Conservation (phyloP, 92 coral and sea anemone species). For the Paramuricea clavata region DNA sequence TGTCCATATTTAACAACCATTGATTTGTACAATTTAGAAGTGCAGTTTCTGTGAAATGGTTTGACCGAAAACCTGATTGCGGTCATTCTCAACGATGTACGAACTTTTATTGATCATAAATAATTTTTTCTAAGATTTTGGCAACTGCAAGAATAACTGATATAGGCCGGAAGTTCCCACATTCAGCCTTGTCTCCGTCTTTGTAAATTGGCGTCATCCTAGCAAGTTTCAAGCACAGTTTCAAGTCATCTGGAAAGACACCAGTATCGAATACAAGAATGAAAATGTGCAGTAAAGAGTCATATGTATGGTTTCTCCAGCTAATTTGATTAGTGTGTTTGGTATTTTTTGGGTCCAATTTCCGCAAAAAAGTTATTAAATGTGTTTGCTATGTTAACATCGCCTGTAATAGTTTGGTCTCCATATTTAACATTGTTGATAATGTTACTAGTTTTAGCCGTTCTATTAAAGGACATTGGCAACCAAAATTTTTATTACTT, state of each 20-base stretch:
- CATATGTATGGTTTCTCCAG: neutral
- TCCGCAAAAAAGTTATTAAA: too few relatives aligned
- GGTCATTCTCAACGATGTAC: neutral
- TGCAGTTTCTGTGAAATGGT: neutral
- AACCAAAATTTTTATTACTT: too few relatives aligned
- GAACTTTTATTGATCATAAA: neutral
- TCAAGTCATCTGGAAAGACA: slow-evolving; percentile 44
- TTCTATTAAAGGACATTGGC: too few relatives aligned
- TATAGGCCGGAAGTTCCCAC: slow-evolving; percentile 53
- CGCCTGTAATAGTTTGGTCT: too few relatives aligned
- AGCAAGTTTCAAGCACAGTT: slow-evolving; percentile 53
- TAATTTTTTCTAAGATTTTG: neutral
- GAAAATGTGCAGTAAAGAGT: slow-evolving; percentile 1
- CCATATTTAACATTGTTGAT: too few relatives aligned
- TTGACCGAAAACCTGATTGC: slow-evolving; percentile 7
- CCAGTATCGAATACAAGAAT: too few relatives aligned
- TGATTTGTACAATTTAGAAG: neutral
- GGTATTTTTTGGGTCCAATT: too few relatives aligned
- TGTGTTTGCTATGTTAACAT: too few relatives aligned
- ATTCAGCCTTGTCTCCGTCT: neutral
- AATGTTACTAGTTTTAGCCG: too few relatives aligned
- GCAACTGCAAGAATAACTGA: neutral
- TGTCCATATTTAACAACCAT: neutral
- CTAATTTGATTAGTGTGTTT: slow-evolving; percentile 18
- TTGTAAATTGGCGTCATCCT: slow-evolving; percentile 52